These are phyloP conservation scores for Indicator maculatus DNA, from an alignment of 2,113 vertebrate species.

Conservation along the genomic window DNA sequence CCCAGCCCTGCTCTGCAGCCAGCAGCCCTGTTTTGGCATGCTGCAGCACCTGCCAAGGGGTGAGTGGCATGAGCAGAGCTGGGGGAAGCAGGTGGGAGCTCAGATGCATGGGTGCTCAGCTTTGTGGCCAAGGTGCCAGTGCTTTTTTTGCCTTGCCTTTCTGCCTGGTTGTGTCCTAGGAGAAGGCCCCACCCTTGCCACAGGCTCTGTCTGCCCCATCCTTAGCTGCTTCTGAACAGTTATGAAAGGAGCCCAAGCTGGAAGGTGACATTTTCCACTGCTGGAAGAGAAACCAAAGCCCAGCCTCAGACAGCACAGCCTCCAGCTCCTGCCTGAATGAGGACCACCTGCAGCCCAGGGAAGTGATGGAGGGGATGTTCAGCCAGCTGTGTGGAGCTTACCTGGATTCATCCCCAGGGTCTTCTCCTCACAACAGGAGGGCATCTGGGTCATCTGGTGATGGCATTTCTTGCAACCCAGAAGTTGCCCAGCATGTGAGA, in stretches of 20 bases:
- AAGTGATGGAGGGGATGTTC: not conserved
- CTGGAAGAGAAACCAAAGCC: not conserved
- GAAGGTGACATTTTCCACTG: not conserved
- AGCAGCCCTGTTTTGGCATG: not conserved
- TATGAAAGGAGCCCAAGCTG: not conserved
- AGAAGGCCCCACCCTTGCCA: not conserved
- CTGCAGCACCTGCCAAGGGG: not conserved
- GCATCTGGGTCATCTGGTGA: not conserved
- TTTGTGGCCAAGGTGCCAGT: not conserved
- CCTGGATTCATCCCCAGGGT: not conserved
- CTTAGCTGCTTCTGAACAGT: not conserved
- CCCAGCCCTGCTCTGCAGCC: not conserved
- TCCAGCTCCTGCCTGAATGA: not conserved
- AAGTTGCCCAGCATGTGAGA: not conserved
- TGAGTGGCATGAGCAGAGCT: not conserved
- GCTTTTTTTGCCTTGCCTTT: not conserved
- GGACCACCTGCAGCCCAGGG: not conserved
- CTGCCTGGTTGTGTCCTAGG: not conserved
- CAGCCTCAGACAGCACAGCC: not conserved
- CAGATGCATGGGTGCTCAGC: not conserved
- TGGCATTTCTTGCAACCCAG: not conserved
- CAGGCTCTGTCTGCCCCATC: not conserved
- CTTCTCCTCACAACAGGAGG: not conserved
- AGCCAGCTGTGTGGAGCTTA: accelerated
- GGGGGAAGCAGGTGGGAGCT: not conserved